Base-by-base conservation (phyloP, 2,888 invertebrate genomes). In the Aquatica leii region DNA sequence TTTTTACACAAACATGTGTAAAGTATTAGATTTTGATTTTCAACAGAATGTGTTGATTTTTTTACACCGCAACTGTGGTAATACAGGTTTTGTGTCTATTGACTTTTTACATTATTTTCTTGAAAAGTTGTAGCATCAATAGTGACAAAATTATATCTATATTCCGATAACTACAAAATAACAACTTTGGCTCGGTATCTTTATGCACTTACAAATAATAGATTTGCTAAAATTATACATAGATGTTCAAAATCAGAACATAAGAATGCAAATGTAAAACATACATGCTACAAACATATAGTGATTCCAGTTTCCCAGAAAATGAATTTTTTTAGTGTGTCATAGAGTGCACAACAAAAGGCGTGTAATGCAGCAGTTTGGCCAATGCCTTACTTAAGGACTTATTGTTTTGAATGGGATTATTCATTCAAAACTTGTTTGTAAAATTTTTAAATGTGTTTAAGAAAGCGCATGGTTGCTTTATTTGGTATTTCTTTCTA, bases 361-460 rank as follows among this genome's bases (percentile, higher is more conserved):
- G 62, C 56, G 65, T 61, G 41, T 56, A 65, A 61, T 65, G 51
- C 61, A 65, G 65, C 52, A 65, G 59, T 59, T 49, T 31, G 59
- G 51, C 57, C 51, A 64, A 55, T 65, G 67, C 65, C 59, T 65
- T 51, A 12, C 63, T 63, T 63, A 66, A 63, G 62, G 54, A 63
- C 55, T 63, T 63, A 55, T 66, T 66, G n/a, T n/a, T n/a, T n/a
- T n/a, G n/a, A n/a, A n/a, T n/a, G n/a, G n/a, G n/a, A n/a, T n/a
- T n/a, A n/a, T n/a, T n/a, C n/a, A n/a, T n/a, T n/a, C n/a, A n/a
- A n/a, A n/a, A n/a, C n/a, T n/a, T n/a, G n/a, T n/a, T n/a, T n/a
- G n/a, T n/a, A n/a, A n/a, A n/a, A n/a, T n/a, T n/a, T n/a, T n/a
- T n/a, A n/a, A n/a, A n/a, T n/a, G n/a, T n/a, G n/a, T n/a, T n/a